These are phyloP conservation scores for Laticauda laticaudata DNA, from an alignment of 2,113 vertebrate genomes.

Conservation along the genomic window DNA sequence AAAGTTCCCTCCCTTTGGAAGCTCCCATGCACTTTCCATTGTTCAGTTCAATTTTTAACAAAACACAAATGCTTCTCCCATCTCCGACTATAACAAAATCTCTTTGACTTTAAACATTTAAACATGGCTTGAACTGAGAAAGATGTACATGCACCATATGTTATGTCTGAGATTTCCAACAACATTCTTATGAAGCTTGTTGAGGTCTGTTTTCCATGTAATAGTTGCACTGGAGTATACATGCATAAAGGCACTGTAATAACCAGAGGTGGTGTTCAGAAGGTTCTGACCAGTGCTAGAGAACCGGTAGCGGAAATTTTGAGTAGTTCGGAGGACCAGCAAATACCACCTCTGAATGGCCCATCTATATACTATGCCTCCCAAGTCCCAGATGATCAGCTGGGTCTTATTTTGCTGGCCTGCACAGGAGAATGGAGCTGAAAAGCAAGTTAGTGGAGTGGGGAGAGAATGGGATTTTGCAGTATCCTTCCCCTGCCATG, in stretches of 20 bases:
- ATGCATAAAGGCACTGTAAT: neutral
- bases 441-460: no score
- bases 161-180: neutral
- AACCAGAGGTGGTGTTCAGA: no score
- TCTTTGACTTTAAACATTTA: conserved; percentile 36
- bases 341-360: no score
- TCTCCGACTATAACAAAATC: conserved; percentile 28
- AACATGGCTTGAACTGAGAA: neutral
- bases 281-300: no score
- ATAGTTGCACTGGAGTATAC: neutral
- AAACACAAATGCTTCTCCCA: conserved; percentile 44
- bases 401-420: no score
- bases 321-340: no score
- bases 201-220: neutral
- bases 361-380: no score
- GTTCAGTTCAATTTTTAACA: conserved; percentile 56
- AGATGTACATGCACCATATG: conserved; percentile 39
- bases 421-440: no score
- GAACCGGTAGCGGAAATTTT: no score
- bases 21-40: conserved; percentile 24
- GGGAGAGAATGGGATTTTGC: no score
- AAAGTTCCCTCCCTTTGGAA: conserved; percentile 10
- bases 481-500: no score
- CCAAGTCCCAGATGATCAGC: no score
- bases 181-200: neutral